phyloP scores from a whole-genome alignment of 2,113 vertebrate genomes.

The Cacatua alba region DNA sequence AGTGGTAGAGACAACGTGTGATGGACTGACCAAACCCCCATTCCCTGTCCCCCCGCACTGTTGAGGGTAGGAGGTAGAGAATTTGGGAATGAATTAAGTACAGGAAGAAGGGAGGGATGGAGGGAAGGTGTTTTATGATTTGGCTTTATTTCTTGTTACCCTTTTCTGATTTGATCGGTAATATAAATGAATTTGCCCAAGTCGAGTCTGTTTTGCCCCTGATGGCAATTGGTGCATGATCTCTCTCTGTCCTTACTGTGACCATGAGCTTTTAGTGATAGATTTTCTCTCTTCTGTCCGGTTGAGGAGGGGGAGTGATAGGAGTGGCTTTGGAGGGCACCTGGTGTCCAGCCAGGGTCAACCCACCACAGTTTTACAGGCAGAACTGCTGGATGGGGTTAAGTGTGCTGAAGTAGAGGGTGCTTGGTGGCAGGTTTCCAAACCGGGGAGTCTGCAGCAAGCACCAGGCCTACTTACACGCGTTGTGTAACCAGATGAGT shows the following conservation, averaged over 20 bases:
- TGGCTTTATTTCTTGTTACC: background rate
- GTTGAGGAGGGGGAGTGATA: background rate
- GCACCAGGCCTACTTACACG: background rate
- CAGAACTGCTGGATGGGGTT: background rate
- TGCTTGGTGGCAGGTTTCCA: slow-evolving; percentile 28
- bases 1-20: background rate
- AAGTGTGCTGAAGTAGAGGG: background rate
- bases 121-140: background rate
- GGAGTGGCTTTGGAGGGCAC: background rate
- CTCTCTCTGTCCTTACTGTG: background rate
- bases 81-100: background rate
- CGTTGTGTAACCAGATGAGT: background rate
- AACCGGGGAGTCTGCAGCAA: background rate
- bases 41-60: background rate
- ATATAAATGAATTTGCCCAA: background rate
- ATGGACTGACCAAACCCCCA: background rate
- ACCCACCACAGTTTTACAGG: background rate
- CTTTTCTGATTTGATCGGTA: background rate
- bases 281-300: background rate
- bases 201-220: accelerated
- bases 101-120: background rate
- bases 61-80: background rate
- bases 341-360: background rate
- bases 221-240: background rate
- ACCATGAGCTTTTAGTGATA: background rate